Base-by-base conservation (phyloP, 35 echinoderm and acorn worm genomes). In the Chiridota heheva region DNA sequence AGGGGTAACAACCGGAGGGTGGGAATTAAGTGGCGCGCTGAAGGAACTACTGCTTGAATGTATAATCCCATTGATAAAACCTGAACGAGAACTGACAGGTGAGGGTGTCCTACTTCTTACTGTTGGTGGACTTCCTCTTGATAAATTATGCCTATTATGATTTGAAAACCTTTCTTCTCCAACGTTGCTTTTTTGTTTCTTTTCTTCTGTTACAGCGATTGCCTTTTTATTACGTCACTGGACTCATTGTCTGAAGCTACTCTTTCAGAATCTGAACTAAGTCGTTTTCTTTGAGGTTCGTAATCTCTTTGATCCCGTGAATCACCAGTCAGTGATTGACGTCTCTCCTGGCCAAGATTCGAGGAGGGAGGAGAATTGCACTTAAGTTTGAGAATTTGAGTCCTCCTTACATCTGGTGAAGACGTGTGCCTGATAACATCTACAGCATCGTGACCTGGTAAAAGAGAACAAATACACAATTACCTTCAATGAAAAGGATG, bases 1-100 rank as follows among this genome's bases (percentile, higher is more conserved):
- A 5, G 92, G 92, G 0, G 82, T 85, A 34, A 96, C 84, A 4
- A 86, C 87, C 6, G 92, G 79, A 24, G 82, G 87, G 38, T 96
- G 92, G 13, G 87, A 90, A 71, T 67, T 70, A 16, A 73, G 72
- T 13, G 87, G 81, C 24, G 85, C 43, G 26, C 64, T 67, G 53
- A 77, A 87, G 18, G 85, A 87, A 25, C 73, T 68, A 38, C 53
- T 70, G 48, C 47, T 66, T 28, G 58, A 69, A 49, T 33, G 58
- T 46, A 65, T 58, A 35, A 77, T 46, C 70, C 76, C 58, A 42
- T 45, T 87, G 67, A 57, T 51, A 72, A 44, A 78, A 42, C 12
- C 44, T 36, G 63, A 79, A 80, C 37, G 69, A 69, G 40, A 63
- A 30, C 49, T 69, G 25, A 36, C 67, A 47, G 62, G 62, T 1